These are phyloP conservation scores for Tribolium castaneum DNA, from an alignment of 1,140 invertebrate genomes.

Conservation along the genomic window DNA sequence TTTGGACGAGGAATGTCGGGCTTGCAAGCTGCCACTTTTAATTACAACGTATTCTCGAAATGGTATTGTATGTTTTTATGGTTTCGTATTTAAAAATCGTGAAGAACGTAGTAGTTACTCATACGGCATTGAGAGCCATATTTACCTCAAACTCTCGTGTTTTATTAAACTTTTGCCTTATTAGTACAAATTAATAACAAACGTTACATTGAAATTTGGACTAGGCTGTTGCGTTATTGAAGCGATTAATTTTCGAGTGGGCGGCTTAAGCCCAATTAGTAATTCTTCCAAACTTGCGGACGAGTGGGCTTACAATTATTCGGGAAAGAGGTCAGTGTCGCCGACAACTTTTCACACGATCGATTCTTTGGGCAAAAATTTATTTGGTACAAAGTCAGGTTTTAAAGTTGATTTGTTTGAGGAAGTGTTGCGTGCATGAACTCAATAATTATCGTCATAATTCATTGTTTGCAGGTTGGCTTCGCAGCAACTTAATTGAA, in stretches of 20 bases:
- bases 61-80: neutral
- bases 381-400: too few species aligned
- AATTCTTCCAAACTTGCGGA: neutral
- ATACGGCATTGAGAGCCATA: neutral
- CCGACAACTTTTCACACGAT: conserved; percentile 15
- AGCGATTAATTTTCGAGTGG: neutral
- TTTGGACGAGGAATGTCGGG: neutral
- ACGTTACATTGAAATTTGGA: neutral
- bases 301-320: conserved; percentile 23
- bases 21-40: too few species aligned
- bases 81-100: neutral
- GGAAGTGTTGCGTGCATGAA: neutral
- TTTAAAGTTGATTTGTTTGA: too few species aligned
- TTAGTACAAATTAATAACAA: neutral
- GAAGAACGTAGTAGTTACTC: neutral
- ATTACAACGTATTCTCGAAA: neutral
- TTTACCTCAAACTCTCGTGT: neutral
- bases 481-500: conserved; percentile 8
- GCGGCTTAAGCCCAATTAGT: neutral
- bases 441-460: conserved; percentile 13
- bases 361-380: neutral
- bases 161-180: neutral
- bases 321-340: conserved; percentile 30
- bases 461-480: neutral
- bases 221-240: too few species aligned